These are phyloP conservation scores for Micrasema longulum DNA, from an alignment of 1,140 invertebrate species.

Conservation along the genomic window DNA sequence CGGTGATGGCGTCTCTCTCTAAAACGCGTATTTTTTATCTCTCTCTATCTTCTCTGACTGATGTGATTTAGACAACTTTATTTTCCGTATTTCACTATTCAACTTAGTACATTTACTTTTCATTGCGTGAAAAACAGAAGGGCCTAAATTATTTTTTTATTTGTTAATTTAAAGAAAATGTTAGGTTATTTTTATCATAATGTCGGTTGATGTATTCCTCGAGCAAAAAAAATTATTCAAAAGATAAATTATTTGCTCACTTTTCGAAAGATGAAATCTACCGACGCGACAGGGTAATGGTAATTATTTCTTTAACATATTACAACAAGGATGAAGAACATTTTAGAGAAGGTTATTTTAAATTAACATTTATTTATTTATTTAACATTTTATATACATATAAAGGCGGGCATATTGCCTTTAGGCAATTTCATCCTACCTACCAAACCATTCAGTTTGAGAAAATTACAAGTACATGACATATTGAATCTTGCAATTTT, in stretches of 20 bases:
- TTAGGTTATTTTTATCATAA: not conserved
- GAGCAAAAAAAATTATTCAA: not conserved
- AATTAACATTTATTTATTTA: too few relatives aligned
- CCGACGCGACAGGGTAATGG: not conserved
- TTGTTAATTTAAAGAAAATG: not conserved
- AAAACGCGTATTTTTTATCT: not conserved
- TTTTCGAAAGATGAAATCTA: not conserved
- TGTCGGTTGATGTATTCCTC: not conserved
- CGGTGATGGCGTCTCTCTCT: slow-evolving; percentile 10
- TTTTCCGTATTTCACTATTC: slow-evolving; percentile 49
- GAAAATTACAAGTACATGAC: too few relatives aligned
- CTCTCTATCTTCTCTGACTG: slow-evolving; percentile 7
- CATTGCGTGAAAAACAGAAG: slow-evolving; percentile 16
- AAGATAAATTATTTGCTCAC: not conserved
- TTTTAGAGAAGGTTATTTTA: too few relatives aligned
- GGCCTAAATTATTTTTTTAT: slow-evolving; percentile 4
- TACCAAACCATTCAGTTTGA: too few relatives aligned
- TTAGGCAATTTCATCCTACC: too few relatives aligned
- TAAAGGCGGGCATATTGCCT: too few relatives aligned
- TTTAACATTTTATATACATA: too few relatives aligned
- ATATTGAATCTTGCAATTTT: too few relatives aligned
- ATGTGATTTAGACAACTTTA: slow-evolving; percentile 50
- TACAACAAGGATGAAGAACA: too few relatives aligned
- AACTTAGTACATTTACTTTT: slow-evolving; percentile 14
- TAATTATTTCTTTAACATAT: too few relatives aligned